A percentile compares a stretch with the other conserved stretches of the same genome.
Conservation (phyloP, 2,888 invertebrate genomes). For the Tortrix viridana region DNA sequence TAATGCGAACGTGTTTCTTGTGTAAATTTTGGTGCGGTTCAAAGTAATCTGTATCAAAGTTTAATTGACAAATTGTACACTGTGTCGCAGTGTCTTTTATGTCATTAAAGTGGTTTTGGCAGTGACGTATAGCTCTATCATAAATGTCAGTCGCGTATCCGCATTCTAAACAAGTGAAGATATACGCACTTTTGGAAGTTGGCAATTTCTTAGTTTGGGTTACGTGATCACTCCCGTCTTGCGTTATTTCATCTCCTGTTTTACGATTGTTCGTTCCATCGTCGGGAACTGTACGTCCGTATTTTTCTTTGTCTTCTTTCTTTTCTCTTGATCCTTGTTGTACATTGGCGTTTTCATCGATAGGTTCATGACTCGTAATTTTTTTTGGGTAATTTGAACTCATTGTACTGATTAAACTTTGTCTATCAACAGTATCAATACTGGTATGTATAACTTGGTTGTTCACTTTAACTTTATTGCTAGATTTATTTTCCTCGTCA, state of each 20-base stretch:
- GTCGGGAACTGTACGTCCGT: background rate
- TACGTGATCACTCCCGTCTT: background rate
- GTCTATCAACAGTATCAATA: background rate
- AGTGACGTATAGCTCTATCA: constrained; percentile 1
- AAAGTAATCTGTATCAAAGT: background rate
- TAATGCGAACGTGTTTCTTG: background rate
- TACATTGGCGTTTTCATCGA: background rate
- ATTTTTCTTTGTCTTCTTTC: background rate
- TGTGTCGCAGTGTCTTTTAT: background rate
- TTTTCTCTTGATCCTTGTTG: background rate
- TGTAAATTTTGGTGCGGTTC: background rate
- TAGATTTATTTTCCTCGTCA: background rate
- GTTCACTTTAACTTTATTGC: background rate
- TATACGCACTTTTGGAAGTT: background rate
- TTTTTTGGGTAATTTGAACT: background rate
- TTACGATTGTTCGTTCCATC: background rate
- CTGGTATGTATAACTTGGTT: background rate
- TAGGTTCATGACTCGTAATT: background rate
- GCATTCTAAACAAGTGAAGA: constrained; percentile 6
- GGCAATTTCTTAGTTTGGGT: constrained; percentile 3
- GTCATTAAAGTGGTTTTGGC: constrained; percentile 8
- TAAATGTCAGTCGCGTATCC: background rate
- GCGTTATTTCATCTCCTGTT: background rate
- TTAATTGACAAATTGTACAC: background rate
- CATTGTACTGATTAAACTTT: background rate